Evolutionary conservation across 1,140 invertebrate species (phyloP), one percentile per base, ranked within the genome.

Genomic region (Euglossa dilemma): DNA sequence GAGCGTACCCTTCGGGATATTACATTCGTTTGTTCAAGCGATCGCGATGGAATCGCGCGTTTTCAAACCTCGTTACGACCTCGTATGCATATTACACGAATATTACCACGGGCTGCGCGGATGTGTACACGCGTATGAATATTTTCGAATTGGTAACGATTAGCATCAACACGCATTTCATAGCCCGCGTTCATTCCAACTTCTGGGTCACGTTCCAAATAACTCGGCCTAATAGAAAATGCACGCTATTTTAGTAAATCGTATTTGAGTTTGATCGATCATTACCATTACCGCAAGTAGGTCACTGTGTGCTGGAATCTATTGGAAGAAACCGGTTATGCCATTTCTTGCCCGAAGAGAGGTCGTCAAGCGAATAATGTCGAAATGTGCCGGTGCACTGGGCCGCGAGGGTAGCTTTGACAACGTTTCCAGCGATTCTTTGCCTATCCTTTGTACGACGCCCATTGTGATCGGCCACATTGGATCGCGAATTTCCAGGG

Each of bases 201-300:
- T 52, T 81, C 43, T 67, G 63, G 63, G 63, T 67, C 72, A 54
- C 25, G 52, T 76, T 54, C 43, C 16, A 25, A 76, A 75, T 76
- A 67, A 81, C 52, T n/a, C 16, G 7, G 23, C n/a, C 18, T 50
- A 56, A 76, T 76, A 76, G 72, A 76, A 67, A 81, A 75, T 57
- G 72, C 36, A 50, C 11, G 63, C 52, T 54, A 82, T 82, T 76
- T 82, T 52, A 57, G 54, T 23, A n/a, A 59, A 82, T 67, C 25
- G 63, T 57, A 43, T 82, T 76, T 69, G 52, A 36, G 80, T 82
- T 75, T 76, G 80, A 82, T 82, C 80, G 72, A 82, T 82, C 67
- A 82, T 82, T 67, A 82, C 61, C n/a, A 18, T 3, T 25, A 45
- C 12, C 5, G 63, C 36, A 82, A 82, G 54, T 82, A 54, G 80